A percentile compares a stretch with the other conserved stretches of the same genome.
Evolutionary conservation across 2,113 vertebrate species (phyloP).

Genomic region (Lepisosteus osseus): DNA sequence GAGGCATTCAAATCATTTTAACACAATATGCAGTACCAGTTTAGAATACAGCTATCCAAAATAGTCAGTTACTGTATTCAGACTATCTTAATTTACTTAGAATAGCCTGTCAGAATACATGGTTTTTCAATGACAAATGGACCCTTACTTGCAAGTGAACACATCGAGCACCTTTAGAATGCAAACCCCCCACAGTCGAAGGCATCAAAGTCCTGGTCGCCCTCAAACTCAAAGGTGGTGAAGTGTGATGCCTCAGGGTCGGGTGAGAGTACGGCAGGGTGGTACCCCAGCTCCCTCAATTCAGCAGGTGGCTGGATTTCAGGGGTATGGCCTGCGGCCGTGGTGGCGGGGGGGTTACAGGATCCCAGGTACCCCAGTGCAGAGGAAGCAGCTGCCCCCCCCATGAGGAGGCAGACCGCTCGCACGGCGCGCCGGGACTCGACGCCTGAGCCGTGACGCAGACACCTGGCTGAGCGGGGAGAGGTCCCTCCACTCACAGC

Average conservation of each 20-base stretch:
- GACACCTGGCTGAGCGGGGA: constrained; percentile 59
- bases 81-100: too few species aligned
- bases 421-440: constrained; percentile 67
- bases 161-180: constrained; percentile 50
- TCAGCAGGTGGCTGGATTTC: too few species aligned
- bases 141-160: too few species aligned
- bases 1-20: too few species aligned
- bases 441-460: constrained; percentile 74
- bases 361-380: constrained; percentile 70
- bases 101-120: too few species aligned
- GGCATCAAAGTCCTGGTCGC: constrained; percentile 71
- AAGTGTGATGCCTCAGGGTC: constrained; percentile 57
- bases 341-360: constrained; percentile 49
- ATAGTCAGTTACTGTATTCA: too few species aligned
- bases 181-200: constrained; percentile 76
- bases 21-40: too few species aligned
- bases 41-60: too few species aligned
- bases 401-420: constrained; percentile 75
- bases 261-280: constrained; percentile 18
- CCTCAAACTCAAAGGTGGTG: constrained; percentile 74
- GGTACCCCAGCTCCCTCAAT: not conserved
- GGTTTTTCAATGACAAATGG: too few species aligned
- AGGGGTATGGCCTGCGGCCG: constrained; percentile 36
- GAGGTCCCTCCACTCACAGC: constrained; percentile 37
- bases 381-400: constrained; percentile 69